Conservation (phyloP, 2,888 invertebrate species). For the Eupithecia subfuscata region DNA sequence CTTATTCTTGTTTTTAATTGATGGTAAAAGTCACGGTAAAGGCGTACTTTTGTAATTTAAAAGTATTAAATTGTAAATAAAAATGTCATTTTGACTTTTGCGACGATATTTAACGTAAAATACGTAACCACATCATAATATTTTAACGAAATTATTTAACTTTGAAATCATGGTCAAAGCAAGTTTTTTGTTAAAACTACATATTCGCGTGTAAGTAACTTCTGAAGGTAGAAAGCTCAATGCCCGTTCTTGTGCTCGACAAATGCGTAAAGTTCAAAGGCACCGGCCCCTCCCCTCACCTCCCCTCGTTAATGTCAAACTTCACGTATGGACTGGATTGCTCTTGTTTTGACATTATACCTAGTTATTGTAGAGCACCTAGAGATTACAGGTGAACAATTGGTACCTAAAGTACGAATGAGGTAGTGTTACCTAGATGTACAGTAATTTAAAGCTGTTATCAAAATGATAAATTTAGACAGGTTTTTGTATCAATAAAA, state of each 20-base stretch:
- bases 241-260: slow-evolving; percentile 32
- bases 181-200: slow-evolving; percentile 6
- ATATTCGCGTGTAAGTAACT: slow-evolving; percentile 14
- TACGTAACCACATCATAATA: background rate
- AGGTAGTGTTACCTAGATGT: background rate
- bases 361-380: background rate
- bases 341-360: slow-evolving; percentile 28
- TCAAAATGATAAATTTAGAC: no score
- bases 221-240: slow-evolving; percentile 32
- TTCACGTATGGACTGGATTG: slow-evolving; percentile 22
- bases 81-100: background rate
- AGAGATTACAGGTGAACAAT: background rate
- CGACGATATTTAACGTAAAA: background rate
- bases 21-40: background rate
- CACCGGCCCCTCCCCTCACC: slow-evolving; percentile 40
- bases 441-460: background rate
- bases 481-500: no score
- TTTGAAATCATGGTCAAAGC: background rate
- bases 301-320: slow-evolving; percentile 42
- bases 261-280: slow-evolving; percentile 46
- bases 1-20: background rate
- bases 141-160: background rate
- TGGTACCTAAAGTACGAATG: background rate
- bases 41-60: background rate
- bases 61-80: background rate